Evolutionary conservation across 1,140 invertebrate genomes (phyloP).

Genomic region (Lepidotrigona ventralis): DNA sequence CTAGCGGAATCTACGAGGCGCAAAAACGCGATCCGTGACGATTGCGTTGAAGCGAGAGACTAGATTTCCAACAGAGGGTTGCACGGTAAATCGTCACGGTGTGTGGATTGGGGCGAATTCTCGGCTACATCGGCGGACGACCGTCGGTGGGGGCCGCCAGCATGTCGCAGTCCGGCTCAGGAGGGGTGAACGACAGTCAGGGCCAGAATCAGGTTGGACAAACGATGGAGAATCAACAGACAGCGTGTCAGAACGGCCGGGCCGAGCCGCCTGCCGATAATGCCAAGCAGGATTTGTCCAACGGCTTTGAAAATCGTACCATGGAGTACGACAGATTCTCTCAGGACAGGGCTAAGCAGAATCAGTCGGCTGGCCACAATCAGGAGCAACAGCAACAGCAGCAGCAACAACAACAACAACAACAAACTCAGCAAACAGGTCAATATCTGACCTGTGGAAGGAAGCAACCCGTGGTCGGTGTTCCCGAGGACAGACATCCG

Average conservation of each 20-base stretch:
- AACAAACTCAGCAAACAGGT: conserved; percentile 31
- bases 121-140: conserved; percentile 79
- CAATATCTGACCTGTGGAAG: conserved; percentile 57
- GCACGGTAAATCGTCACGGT: conserved; percentile 73
- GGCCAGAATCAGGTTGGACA: conserved; percentile 60
- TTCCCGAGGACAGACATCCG: conserved; percentile 72
- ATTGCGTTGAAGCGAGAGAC: conserved; percentile 22
- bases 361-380: conserved; percentile 20
- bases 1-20: conserved; percentile 12
- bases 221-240: conserved; percentile 64
- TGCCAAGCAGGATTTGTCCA: conserved; percentile 71
- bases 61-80: conserved; percentile 48
- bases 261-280: conserved; percentile 58
- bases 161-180: conserved; percentile 75
- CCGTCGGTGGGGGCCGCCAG: conserved; percentile 77
- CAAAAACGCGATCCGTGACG: conserved; percentile 29
- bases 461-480: conserved; percentile 65
- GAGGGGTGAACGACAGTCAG: conserved; percentile 65
- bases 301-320: conserved; percentile 75
- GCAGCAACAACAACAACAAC: conserved; percentile 54
- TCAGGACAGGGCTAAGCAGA: conserved; percentile 55
- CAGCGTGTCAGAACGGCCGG: conserved; percentile 70
- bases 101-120: conserved; percentile 78
- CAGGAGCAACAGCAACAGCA: conserved; percentile 53
- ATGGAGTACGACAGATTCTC: conserved; percentile 68